Evolutionary conservation across 1,140 invertebrate species (phyloP).

Genomic region (Drosophila nebulosa): DNA sequence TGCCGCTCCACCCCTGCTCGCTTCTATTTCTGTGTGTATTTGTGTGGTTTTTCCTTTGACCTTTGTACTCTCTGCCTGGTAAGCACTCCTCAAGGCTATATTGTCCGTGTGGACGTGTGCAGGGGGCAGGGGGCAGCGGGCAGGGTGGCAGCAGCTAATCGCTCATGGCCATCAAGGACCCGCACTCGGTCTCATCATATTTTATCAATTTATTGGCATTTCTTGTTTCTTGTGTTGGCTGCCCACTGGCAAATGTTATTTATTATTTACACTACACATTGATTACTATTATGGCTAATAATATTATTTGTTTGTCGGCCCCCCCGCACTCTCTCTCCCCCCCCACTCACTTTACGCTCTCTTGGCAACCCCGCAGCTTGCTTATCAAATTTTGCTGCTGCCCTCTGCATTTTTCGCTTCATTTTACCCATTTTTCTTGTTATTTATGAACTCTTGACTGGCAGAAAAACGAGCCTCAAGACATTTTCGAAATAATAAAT

Average conservation of each 20-base stretch:
- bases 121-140: background rate
- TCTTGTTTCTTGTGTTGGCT: conserved; percentile 13
- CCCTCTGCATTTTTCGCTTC: conserved; percentile 49
- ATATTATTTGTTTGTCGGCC: conserved; percentile 56
- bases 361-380: conserved; percentile 14
- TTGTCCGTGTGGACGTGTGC: conserved; percentile 30
- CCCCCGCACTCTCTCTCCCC: background rate
- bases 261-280: conserved; percentile 77
- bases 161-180: conserved; percentile 41
- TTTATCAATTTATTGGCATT: conserved; percentile 76
- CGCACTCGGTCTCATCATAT: conserved; percentile 58
- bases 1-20: background rate
- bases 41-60: conserved; percentile 49
- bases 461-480: conserved; percentile 44
- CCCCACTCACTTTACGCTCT: too few relatives aligned
- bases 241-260: conserved; percentile 49
- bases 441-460: conserved; percentile 71
- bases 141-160: conserved; percentile 37
- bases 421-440: conserved; percentile 65
- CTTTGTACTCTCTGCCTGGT: conserved; percentile 39
- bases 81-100: conserved; percentile 52
- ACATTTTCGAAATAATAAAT: conserved; percentile 75
- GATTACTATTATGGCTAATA: conserved; percentile 75
- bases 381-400: conserved; percentile 62
- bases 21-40: conserved; percentile 22